These are phyloP conservation scores for Trematocara nigrifrons DNA, from an alignment of 2,113 vertebrate species.

Conservation along the genomic window DNA sequence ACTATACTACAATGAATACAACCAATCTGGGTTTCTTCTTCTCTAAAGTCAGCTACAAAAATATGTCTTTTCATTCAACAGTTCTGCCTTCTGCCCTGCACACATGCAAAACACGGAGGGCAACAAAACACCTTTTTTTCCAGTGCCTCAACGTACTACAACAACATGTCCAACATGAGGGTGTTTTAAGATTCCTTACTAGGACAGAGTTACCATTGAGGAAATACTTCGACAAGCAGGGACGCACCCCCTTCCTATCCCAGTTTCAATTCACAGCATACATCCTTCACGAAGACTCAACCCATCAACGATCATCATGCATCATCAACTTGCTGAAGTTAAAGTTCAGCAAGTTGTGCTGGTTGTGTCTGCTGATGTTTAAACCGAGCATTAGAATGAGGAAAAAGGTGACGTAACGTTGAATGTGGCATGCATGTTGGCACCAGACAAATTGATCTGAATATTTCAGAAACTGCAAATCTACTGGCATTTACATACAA, in stretches of 20 bases:
- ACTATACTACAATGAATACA: not conserved
- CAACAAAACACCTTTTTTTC: not conserved
- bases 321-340: not conserved
- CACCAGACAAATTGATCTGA: not conserved
- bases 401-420: accelerated
- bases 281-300: not conserved
- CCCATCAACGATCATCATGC: not conserved
- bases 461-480: not conserved
- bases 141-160: not conserved
- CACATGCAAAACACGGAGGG: not conserved
- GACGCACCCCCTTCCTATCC: not conserved
- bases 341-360: not conserved
- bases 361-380: not conserved
- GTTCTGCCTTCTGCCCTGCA: not conserved
- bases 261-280: not conserved
- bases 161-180: not conserved
- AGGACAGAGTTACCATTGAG: not conserved
- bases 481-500: not conserved
- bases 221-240: not conserved
- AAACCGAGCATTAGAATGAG: not conserved
- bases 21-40: not conserved
- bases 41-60: not conserved
- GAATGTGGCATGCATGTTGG: not conserved
- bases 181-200: not conserved
- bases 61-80: not conserved